Evolutionary conservation across 2,797 vertebrate genomes (phyloP).

Genomic region (Acrocephalus scirpaceus): DNA sequence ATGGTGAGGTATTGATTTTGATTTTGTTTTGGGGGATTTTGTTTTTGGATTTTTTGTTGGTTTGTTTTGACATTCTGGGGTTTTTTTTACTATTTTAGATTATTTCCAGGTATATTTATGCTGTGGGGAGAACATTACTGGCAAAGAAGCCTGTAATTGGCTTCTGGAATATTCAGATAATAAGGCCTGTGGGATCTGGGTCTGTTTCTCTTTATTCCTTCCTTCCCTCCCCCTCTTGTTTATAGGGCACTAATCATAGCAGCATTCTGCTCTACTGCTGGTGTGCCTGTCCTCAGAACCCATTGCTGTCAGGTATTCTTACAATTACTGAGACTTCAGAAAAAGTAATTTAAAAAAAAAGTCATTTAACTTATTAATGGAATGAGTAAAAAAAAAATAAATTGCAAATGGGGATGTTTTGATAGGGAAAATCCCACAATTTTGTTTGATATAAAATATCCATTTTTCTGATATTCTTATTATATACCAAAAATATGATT

Average conservation of each 20-base stretch:
- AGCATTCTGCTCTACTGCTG: not conserved
- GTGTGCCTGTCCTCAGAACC: not conserved
- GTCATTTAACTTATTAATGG: not conserved
- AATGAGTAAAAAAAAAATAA: not conserved
- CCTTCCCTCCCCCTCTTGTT: not conserved
- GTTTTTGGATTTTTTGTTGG: not conserved
- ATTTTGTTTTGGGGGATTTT: not conserved
- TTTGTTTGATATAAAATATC: not conserved
- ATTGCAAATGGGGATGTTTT: not conserved
- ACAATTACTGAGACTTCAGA: not conserved
- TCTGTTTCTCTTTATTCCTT: not conserved
- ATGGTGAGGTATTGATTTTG: not conserved
- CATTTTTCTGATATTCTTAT: not conserved
- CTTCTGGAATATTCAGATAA: slow-evolving; percentile 1
- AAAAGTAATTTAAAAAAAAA: not conserved
- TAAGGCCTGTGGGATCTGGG: slow-evolving; percentile 8
- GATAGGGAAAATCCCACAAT: not conserved
- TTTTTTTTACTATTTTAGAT: not conserved
- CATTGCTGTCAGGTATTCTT: not conserved
- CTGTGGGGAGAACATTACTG: not conserved
- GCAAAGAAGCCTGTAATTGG: not conserved
- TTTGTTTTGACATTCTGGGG: not conserved
- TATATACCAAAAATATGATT: not conserved
- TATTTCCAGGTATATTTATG: slow-evolving; percentile 2
- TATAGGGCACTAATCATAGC: not conserved